A percentile compares a stretch with the other conserved stretches of the same genome.
These are phyloP conservation scores for Dynastes maya DNA, from an alignment of 2,888 invertebrate genomes.

Conservation along the genomic window DNA sequence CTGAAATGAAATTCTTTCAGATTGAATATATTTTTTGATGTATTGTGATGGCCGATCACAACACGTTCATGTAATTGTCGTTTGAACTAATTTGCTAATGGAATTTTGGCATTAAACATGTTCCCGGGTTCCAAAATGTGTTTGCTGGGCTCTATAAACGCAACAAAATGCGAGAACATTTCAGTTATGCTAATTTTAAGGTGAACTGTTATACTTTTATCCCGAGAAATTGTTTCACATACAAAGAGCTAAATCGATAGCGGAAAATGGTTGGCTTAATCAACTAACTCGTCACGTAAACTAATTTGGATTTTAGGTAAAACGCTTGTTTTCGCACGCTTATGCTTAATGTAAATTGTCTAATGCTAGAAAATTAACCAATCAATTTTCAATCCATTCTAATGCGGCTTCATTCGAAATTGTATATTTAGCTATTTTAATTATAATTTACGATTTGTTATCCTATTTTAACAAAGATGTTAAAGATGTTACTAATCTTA, in stretches of 20 bases:
- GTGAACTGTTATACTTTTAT: constrained; percentile 14
- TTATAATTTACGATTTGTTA: too few species aligned
- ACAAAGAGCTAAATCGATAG: background rate
- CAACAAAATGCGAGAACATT: constrained; percentile 5
- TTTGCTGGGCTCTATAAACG: background rate
- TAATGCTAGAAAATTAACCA: too few species aligned
- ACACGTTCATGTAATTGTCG: background rate
- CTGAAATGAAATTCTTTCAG: background rate
- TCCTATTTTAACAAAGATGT: too few species aligned
- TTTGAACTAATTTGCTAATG: constrained; percentile 35
- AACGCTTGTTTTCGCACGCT: too few species aligned
- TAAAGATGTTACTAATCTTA: too few species aligned
- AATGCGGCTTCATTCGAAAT: too few species aligned
- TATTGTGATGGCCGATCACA: background rate
- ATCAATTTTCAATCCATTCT: too few species aligned
- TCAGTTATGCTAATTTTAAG: constrained; percentile 24
- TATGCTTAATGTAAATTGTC: too few species aligned
- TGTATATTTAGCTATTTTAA: too few species aligned
- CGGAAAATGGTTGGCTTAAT: background rate
- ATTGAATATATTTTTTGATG: too few species aligned
- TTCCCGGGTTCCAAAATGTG: background rate
- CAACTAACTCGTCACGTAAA: constrained; percentile 7
- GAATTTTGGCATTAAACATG: constrained; percentile 27
- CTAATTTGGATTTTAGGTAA: constrained; percentile 16
- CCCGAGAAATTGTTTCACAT: background rate